Conservation (phyloP, 1,140 invertebrate genomes). For the Eriosoma lanigerum region DNA sequence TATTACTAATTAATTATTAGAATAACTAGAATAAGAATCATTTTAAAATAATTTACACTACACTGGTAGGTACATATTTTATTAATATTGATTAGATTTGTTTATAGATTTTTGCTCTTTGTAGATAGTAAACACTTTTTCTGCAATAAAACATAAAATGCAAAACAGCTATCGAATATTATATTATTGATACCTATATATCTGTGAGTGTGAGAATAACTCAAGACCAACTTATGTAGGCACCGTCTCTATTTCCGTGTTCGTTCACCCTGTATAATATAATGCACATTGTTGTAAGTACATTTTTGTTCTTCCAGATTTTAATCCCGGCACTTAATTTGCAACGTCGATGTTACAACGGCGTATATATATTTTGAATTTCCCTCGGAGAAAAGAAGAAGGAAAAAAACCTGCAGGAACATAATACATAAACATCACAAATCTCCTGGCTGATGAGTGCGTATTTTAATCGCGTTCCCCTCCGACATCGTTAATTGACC, state of each 20-base stretch:
- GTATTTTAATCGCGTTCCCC: constrained; percentile 34
- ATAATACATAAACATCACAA: constrained; percentile 9
- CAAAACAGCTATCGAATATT: no score
- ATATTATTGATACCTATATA: neutral
- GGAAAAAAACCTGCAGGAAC: neutral
- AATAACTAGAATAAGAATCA: no score
- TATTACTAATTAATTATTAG: no score
- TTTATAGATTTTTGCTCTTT: no score
- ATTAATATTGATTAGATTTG: no score
- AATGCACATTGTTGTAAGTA: neutral
- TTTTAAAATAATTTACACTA: no score
- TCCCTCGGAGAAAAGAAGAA: neutral
- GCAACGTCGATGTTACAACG: constrained; percentile 26
- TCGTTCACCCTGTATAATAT: neutral
- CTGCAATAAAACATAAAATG: no score
- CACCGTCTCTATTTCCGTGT: no score
- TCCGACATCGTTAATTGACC: constrained; percentile 44
- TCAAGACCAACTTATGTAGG: no score
- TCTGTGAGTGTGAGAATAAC: no score
- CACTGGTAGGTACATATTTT: no score
- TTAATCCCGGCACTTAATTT: constrained; percentile 50
- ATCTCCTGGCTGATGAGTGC: constrained; percentile 9
- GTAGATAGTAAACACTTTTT: no score
- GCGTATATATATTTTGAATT: neutral
- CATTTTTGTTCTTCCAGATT: constrained; percentile 17